Base-by-base conservation (phyloP, 2,888 invertebrate species). In the Tubulanus polymorphus region DNA sequence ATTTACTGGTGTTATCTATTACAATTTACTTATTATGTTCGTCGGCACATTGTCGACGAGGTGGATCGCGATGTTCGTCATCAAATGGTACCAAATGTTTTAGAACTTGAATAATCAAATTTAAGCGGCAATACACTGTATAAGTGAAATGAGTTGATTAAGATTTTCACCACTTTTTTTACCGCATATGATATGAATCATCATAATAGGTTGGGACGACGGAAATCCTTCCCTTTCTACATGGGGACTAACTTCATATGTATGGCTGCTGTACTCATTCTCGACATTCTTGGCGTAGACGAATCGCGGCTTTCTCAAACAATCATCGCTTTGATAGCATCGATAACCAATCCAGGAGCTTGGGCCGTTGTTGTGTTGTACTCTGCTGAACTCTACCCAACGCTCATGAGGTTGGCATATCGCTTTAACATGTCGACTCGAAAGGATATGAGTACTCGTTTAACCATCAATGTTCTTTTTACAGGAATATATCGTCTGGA, bases 361-460 rank as follows among this genome's bases (percentile, higher is more conserved):
- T 76, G 76, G 76, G 72, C 73, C 1, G 73, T 72, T 3, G 64
- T 70, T 3, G 73, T 73, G 55, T 68, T 76, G 1, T 74, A 71
- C 56, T 73, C 75, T 23, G 75, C 75, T 12, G 75, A 76, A 61
- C 62, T 69, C 0, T 76, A 75, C 54, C 76, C 76, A 2, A 76
- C 76, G 20, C 72, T 75, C 18, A 61, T 75, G 27, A 67, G 75
- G 75, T 74, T 60, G 53, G 59, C n/a, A n/a, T 20, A 50, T 12
- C 3, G 27, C 10, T 45, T 18, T 25, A 18, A n/a, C 18, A 41
- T 23, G 5, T 41, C 41, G 5, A 8, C 23, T 15, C 15, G 41
- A n/a, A n/a, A n/a, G n/a, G n/a, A n/a, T n/a, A n/a, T n/a, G n/a
- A n/a, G n/a, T n/a, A n/a, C n/a, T n/a, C n/a, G n/a, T n/a, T n/a